Percentiles rank a stretch among this genome's conserved stretches.
These are phyloP conservation scores for Podabrus alpinus DNA, from an alignment of 2,888 invertebrate genomes.

Conservation along the genomic window DNA sequence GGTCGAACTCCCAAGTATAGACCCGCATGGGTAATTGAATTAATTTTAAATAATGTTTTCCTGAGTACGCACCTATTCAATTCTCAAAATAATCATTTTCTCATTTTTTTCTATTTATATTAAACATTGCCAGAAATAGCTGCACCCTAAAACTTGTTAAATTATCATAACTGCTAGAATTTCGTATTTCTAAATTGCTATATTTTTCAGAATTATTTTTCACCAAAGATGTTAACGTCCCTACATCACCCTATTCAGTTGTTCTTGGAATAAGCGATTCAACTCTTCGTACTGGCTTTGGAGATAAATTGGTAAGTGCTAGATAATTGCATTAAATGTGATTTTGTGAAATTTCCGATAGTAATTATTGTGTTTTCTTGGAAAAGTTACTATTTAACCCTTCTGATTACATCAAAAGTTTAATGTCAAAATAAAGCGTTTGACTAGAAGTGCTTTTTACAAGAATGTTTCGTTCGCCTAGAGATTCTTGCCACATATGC, in stretches of 20 bases:
- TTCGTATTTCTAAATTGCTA: neutral
- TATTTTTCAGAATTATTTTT: conserved; percentile 45
- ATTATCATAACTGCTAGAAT: neutral
- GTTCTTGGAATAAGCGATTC: conserved; percentile 60
- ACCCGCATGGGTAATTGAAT: neutral
- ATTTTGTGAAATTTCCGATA: conserved; percentile 5
- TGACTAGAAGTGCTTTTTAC: neutral
- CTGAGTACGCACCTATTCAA: neutral
- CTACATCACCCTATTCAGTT: conserved; percentile 58
- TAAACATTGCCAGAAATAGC: neutral
- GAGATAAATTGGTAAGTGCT: conserved; percentile 53
- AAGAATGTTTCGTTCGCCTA: neutral
- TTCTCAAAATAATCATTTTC: neutral
- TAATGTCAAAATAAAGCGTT: neutral
- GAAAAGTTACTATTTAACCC: neutral
- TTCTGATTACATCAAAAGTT: neutral
- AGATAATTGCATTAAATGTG: conserved; percentile 15
- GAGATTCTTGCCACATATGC: neutral
- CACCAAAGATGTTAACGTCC: conserved; percentile 38
- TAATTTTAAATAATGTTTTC: neutral
- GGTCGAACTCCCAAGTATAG: neutral
- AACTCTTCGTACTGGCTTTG: conserved; percentile 53
- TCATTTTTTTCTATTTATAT: neutral
- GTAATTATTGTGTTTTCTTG: neutral
- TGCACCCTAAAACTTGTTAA: neutral